Evolutionary conservation across 2,888 invertebrate species (phyloP).

Genomic region (Folsomia manolachei): DNA sequence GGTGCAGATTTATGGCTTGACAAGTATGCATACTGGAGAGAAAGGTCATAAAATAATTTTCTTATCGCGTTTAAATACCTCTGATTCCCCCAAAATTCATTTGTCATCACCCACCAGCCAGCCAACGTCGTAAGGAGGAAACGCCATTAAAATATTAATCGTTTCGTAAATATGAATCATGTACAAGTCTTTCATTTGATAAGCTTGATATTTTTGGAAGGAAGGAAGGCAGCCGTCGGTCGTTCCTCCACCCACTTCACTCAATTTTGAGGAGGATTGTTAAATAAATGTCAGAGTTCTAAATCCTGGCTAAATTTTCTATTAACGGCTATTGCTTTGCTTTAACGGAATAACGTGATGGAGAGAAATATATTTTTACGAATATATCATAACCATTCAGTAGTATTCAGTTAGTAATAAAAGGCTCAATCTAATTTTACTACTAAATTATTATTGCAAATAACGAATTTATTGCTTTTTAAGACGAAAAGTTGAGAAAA

Average conservation of each 20-base stretch:
- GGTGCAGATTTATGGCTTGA: not conserved
- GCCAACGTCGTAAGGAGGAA: not conserved
- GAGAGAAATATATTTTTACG: too few relatives aligned
- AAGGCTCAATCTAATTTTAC: conserved; percentile 10
- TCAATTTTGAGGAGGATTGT: too few relatives aligned
- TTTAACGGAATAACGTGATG: too few relatives aligned
- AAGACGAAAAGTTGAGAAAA: conserved; percentile 4
- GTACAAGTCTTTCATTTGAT: not conserved
- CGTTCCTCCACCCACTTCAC: too few relatives aligned
- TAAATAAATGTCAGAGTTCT: too few relatives aligned
- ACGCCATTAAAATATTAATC: conserved; percentile 12
- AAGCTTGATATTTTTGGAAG: too few relatives aligned
- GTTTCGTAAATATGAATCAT: not conserved
- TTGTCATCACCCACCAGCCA: not conserved
- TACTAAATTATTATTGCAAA: conserved; percentile 13
- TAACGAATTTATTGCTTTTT: conserved; percentile 16
- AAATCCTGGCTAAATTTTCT: too few relatives aligned
- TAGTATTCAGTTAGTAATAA: too few relatives aligned
- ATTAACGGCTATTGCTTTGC: too few relatives aligned
- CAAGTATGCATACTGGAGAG: not conserved
- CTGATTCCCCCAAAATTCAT: not conserved
- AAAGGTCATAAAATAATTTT: conserved; percentile 2
- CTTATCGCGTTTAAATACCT: conserved; percentile 2
- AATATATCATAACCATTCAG: too few relatives aligned
- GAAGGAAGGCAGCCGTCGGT: too few relatives aligned